A percentile compares a stretch with the other conserved stretches of the same genome.
Evolutionary conservation across 2,888 invertebrate genomes (phyloP).

Genomic region (Trachelus tabidus): DNA sequence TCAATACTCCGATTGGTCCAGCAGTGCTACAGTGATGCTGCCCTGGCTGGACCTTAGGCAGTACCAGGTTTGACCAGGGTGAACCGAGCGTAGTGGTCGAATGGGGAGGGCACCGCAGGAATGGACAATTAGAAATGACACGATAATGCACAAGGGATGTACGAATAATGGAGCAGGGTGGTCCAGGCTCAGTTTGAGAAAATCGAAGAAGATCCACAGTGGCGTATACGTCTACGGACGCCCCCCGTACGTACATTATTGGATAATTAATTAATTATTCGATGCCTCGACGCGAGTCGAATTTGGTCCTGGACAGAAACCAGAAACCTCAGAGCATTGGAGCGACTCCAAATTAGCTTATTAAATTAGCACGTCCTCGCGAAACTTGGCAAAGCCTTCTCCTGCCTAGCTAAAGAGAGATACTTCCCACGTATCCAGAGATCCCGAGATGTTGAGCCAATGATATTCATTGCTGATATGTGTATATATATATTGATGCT

Average conservation of each 20-base stretch:
- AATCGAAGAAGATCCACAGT: not conserved
- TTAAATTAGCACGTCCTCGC: slow-evolving; percentile 56
- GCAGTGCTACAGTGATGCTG: not conserved
- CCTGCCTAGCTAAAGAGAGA: not conserved
- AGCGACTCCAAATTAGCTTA: slow-evolving; percentile 59
- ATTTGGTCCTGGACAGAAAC: slow-evolving; percentile 42
- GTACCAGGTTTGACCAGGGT: not conserved
- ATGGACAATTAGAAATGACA: not conserved
- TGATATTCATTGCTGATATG: not conserved
- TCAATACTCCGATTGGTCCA: not conserved
- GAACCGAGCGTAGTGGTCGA: not conserved
- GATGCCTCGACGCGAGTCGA: slow-evolving; percentile 26
- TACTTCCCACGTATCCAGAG: not conserved
- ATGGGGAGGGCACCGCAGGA: not conserved
- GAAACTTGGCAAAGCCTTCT: slow-evolving; percentile 38
- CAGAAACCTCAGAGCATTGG: slow-evolving; percentile 49
- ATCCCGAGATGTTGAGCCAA: not conserved
- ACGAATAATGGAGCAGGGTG: not conserved
- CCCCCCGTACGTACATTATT: not conserved
- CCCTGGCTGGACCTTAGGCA: not conserved
- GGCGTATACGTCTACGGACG: not conserved
- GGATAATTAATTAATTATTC: slow-evolving; percentile 54
- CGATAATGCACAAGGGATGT: not conserved
- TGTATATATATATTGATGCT: not conserved
- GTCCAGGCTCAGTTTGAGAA: not conserved